Percentiles rank a stretch among this genome's conserved stretches.
Evolutionary conservation across 35 echinoderm and acorn worm genomes (phyloP).

Genomic region (Nesometra sesokonis): DNA sequence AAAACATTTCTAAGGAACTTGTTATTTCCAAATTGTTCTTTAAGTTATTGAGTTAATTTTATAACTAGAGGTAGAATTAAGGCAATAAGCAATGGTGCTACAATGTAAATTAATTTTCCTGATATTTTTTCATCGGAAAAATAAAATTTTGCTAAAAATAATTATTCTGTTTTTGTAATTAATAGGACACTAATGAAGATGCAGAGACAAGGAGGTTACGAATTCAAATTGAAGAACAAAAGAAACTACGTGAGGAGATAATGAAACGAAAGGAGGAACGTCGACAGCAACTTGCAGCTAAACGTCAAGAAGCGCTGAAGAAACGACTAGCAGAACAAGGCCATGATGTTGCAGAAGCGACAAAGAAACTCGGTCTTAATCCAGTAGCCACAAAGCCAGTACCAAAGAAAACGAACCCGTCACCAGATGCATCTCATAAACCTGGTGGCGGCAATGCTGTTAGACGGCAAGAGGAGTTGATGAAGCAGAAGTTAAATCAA

Average conservation of each 20-base stretch:
- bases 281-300: constrained; percentile 59
- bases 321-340: constrained; percentile 51
- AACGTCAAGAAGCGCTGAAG: constrained; percentile 68
- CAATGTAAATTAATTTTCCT: too few species aligned
- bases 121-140: too few species aligned
- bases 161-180: too few species aligned
- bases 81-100: too few species aligned
- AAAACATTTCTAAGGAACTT: too few species aligned
- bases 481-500: not conserved
- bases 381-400: not conserved
- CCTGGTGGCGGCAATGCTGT: not conserved
- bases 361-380: not conserved
- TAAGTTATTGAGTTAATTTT: too few species aligned
- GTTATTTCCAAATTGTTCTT: too few species aligned
- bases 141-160: too few species aligned
- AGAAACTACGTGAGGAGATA: constrained; percentile 66
- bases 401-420: not conserved
- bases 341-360: not conserved
- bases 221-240: constrained; percentile 72
- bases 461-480: not conserved
- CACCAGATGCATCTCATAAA: not conserved
- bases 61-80: too few species aligned
- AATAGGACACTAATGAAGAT: constrained; percentile 17
- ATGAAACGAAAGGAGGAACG: constrained; percentile 71
- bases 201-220: constrained; percentile 52